Base-by-base conservation (phyloP, 2,888 invertebrate genomes). In the Agrypnus murinus region DNA sequence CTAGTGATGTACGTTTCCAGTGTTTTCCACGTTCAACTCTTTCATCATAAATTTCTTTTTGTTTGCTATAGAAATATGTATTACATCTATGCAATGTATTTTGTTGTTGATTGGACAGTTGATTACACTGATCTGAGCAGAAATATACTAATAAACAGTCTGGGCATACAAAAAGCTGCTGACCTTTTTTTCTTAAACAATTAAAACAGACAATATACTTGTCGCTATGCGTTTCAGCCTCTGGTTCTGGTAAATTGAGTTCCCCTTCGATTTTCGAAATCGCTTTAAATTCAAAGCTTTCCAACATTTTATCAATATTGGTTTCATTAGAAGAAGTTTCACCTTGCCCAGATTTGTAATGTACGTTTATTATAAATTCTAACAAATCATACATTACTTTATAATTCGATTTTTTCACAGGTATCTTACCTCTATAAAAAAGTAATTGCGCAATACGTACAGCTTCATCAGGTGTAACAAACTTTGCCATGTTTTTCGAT, bases 141-240 rank as follows among this genome's bases (percentile, higher is more conserved):
- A 82, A 85, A 55, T 80, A 80, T 8, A 84, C 77, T 31, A 81
- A 48, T 45, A 80, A 78, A 71, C 85, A 85, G 65, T 71, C 72
- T 0, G 84, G 84, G 73, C 85, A 85, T 2, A 65, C 12, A 9
- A 81, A 67, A 12, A 84, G 72, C 7, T 72, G 65, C 64, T 79
- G 79, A 34, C 76, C 69, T 15, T 69, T 55, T 45, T 76, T 77
- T 63, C 75, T 72, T 10, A 80, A 71, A 65, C 85, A 85, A 60
- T 84, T 76, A 55, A 79, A 85, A 60, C 85, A 85, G 0, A 84
- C 82, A 15, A 77, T 74, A 67, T 84, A 84, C 60, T 80, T 80
- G 4, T 75, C 64, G 32, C 62, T 63, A 48, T 74, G 59, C n/a
- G 57, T 65, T 63, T 75, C 76, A 6, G 71, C 64, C 67, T 73